phyloP scores from a whole-genome alignment of 2,888 invertebrate species.

The Pollenia labialis region DNA sequence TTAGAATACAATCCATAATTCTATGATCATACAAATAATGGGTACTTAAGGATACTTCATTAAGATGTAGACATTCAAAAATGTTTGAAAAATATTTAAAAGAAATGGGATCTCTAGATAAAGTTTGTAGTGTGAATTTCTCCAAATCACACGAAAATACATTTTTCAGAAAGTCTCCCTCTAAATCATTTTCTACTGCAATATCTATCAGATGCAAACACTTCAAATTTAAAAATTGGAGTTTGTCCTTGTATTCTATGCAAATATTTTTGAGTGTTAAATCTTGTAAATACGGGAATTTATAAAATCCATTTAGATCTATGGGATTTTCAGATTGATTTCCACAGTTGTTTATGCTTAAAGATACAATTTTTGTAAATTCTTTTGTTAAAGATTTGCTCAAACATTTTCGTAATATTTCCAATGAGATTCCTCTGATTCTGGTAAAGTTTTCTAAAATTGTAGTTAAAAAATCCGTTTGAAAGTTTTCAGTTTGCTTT shows the following conservation, averaged over 20 bases:
- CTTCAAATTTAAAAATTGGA: not conserved
- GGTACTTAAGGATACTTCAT: slow-evolving; percentile 13
- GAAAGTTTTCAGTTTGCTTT: slow-evolving; percentile 14
- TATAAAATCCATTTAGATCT: not conserved
- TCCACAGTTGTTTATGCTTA: not conserved
- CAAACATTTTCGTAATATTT: slow-evolving; percentile 1
- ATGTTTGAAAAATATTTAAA: not conserved
- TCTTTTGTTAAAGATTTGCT: not conserved
- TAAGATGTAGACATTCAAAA: not conserved
- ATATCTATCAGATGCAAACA: not conserved
- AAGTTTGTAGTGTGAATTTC: not conserved
- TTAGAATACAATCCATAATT: not conserved
- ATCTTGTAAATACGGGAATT: slow-evolving; percentile 33
- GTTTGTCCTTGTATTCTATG: not conserved
- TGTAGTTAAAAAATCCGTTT: slow-evolving; percentile 15
- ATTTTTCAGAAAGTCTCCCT: slow-evolving; percentile 1
- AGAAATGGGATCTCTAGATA: not conserved
- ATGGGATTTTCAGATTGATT: not conserved
- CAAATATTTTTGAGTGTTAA: slow-evolving; percentile 9
- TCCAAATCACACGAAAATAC: not conserved
- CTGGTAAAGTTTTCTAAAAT: slow-evolving; percentile 16
- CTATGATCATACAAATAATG: not conserved
- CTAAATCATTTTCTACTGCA: not conserved
- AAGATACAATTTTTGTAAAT: not conserved
- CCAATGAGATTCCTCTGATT: slow-evolving; percentile 8